Percentiles rank a stretch among this genome's conserved stretches.
These are phyloP conservation scores for Propithecus perrieri DNA, from an alignment of 2,797 vertebrate genomes.

Conservation along the genomic window DNA sequence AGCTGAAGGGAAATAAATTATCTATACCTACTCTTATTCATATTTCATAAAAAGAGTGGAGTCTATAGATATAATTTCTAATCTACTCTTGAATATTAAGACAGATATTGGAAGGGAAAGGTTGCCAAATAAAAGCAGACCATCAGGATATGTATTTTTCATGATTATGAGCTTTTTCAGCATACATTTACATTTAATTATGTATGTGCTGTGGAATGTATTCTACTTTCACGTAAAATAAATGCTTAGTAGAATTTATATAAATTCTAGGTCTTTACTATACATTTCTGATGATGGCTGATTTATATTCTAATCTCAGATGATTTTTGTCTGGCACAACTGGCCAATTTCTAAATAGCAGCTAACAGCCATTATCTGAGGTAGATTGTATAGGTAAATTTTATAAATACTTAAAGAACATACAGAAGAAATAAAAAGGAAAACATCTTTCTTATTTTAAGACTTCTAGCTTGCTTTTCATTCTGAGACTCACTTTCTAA, in stretches of 20 bases:
- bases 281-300: conserved; percentile 61
- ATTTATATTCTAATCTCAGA: conserved; percentile 50
- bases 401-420: conserved; percentile 15
- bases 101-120: conserved; percentile 54
- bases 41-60: conserved; percentile 65
- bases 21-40: conserved; percentile 39
- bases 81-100: conserved; percentile 67
- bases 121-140: conserved; percentile 68
- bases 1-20: conserved; percentile 61
- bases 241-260: conserved; percentile 59
- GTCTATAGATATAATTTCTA: conserved; percentile 58
- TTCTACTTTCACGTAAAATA: conserved; percentile 63
- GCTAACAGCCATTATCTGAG: conserved; percentile 16
- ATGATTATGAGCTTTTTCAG: conserved; percentile 70
- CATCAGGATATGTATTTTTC: conserved; percentile 73
- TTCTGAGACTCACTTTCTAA: neutral
- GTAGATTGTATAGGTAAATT: neutral
- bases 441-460: conserved; percentile 14
- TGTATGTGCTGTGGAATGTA: conserved; percentile 44
- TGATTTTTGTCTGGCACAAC: conserved; percentile 30
- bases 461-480: neutral
- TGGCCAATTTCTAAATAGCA: conserved; percentile 10
- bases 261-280: conserved; percentile 57
- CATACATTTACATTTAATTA: conserved; percentile 76
- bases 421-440: neutral